Base-by-base conservation (phyloP, 30 jellyfish, hydroid and myxozoan genomes). In the Nemopilema nomurai region DNA sequence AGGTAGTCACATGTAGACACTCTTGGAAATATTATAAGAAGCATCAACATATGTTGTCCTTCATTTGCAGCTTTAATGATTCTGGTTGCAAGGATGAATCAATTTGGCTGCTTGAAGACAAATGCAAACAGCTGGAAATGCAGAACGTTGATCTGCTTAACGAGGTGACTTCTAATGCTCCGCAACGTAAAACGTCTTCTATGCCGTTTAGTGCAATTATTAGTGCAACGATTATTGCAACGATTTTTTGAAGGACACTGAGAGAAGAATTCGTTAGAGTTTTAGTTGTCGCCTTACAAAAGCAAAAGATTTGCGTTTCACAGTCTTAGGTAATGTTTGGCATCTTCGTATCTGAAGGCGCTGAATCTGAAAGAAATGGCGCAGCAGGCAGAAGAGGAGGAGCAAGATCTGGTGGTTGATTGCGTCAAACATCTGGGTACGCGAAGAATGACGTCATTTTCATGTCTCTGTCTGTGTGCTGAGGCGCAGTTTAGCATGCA, bases 391-490 rank as follows among this genome's bases (percentile, higher is more conserved):
- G 97, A 91, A 53, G 96, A 85, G 53, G 70, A 79, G 30, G 97
- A 91, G 68, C 96, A 91, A 72, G 96, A 82, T 7, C 62, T 91
- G 64, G 96, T 91, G 0, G 84, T 85, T n/a, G 97, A 91, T 76
- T 91, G 97, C 52, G 87, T 91, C 16, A 65, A 86, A 52, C 97
- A 91, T 49, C 82, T 91, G 0, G 85, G 97, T 91, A 80, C 1
- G 80, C 19, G 65, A 30, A 22, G 72, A 18, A 17, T 4, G 27
- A 26, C 31, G 22, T 29, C 24, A 25, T 63, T 4, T 20, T 20
- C 8, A 25, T 18, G 30, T 3, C 73, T 25, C 19, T 63, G 73
- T 63, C 28, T 21, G 30, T 20, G 7, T 63, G 7, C n/a, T n/a
- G n/a, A n/a, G n/a, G n/a, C n/a, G n/a, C n/a, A n/a, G n/a, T n/a